Evolutionary conservation across 2,797 vertebrate genomes (phyloP), one percentile per base, ranked within the genome.

Genomic region (Mormyrus hasselquistii): DNA sequence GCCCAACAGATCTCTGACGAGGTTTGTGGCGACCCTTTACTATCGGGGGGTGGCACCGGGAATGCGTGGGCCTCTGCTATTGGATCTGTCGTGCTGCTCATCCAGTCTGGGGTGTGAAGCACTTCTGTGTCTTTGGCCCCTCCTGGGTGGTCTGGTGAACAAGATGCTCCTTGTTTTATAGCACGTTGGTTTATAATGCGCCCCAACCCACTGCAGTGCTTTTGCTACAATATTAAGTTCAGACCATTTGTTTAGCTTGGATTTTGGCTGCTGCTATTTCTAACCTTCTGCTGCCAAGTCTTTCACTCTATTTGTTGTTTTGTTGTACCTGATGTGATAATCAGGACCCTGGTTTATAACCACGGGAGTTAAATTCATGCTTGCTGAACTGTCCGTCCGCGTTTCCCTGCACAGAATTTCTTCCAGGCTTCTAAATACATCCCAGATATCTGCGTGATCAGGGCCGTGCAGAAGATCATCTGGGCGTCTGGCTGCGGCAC

Each of bases 1-100:
- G 98, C 98, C 89, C 99, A 99, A 92, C 98, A 99, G 94, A 99
- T 99, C 95, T 98, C 99, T 90, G 98, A 99, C 94, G 98, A 99
- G 97, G 99, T 99, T 93, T 91, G 94, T 94, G 88, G 92, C 1
- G 4, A 91, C 89, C 52, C 91, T 25, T 90, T 9, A 79, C 87
- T n/a, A 22, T 65, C 19, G 8, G 44, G n/a, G 10, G 44, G 38
- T 41, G 73, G 86, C 73, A 22, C 12, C 84, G 69, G 57, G 44
- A 38, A 87, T 12, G 10, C 41, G 84, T 19, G 83, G 65, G 41
- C 50, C 14, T 65, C 14, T 2, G 16, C 22, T 53, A 22, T 7
- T 25, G 59, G 92, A 25, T 41, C 9, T 69, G 1, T 38, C 10
- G 16, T 3, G 3, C 29, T 73, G 29, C 29, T 38, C 34, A 16